Base-by-base conservation (phyloP, 2,113 vertebrate species). In the Struthidea cinerea region DNA sequence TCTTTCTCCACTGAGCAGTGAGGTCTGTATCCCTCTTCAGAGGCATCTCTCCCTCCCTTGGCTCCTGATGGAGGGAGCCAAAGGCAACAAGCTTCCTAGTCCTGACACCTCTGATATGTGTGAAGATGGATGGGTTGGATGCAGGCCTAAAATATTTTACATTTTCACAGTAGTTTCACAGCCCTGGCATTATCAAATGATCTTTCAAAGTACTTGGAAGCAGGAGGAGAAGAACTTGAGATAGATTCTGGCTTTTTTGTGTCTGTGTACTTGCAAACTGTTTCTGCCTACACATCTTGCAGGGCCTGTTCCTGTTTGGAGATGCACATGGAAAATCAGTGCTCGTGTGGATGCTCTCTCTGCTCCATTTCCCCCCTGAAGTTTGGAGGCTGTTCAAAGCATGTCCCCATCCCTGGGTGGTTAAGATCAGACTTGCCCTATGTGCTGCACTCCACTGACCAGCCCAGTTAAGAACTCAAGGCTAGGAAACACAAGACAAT, bases 101-200 rank as follows among this genome's bases (percentile, higher is more conserved):
- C 94, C 68, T 47, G 91, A 94, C 96, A 95, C 95, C 95, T 96
- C 93, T 16, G 60, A 37, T 86, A 96, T 9, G 95, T 96, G 95
- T 93, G 93, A 96, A 96, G 89, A 92, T 41, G 86, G 89, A 94
- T 90, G 86, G 80, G 83, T 80, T 96, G 91, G 93, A 93, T 1
- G 52, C 93, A 90, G 83, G 42, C 91, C 93, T 90, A 90, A 95
- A 94, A 96, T 89, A 91, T 87, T 96, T 95, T 56, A 84, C 87
- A 96, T 95, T 90, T 96, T 97, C 91, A 82, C 87, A 4, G 89
- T 33, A 78, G 56, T 85, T 97, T 97, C 94, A 93, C 91, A 95
- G 82, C 87, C 87, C 75, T 93, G 89, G 96, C 75, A 55, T 70
- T 88, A 90, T 57, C 90, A 49, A 93, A 59, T 27, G 82, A 93